Base-by-base conservation (phyloP, 2,113 vertebrate species). In the Pseudorasbora parva region DNA sequence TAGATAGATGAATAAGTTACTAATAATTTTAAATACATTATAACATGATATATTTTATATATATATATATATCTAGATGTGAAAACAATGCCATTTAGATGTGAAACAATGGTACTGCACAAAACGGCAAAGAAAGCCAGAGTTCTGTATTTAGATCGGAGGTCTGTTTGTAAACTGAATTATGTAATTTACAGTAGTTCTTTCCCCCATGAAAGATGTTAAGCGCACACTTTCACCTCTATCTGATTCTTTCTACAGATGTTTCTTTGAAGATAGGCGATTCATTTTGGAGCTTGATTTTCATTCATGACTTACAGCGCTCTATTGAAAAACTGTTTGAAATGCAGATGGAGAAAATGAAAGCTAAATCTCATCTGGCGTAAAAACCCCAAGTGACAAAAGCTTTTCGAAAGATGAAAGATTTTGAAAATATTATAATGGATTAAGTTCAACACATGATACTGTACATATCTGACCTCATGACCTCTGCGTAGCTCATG, bases 401-500 rank as follows among this genome's bases (percentile, higher is more conserved):
- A n/a, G 37, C 37, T 69, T 69, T 43, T 51, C 5, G 41, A 47
- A 5, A 45, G 54, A 11, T 68, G 30, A 21, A 37, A 37, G 30
- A 66, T 4, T 19, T 17, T 21, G 17, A 68, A 33, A 10, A 1
- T 4, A 37, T 68, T 37, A 37, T 4, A 68, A 30, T 21, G 15
- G 17, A 54, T 2, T 54, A 54, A 54, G 51, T 54, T 8, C 41
- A 7, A 41, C 17, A 47, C 15, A 8, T 4, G 25, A n/a, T 43
- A 12, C 19, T 7, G 12, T 7, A 5, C 0, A 47, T 8, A 12
- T 1, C 94, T 91, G 87, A 98, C 97, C 97, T 97, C 97, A 98
- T 99, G 89, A 98, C 97, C 89, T 98, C 97, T 0, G 97, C 97
- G 0, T 98, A 99, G 93, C 97, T 98, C 97, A 99, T 98, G 86